These are phyloP conservation scores for Aspidiotus destructor DNA, from an alignment of 2,888 invertebrate genomes.

Conservation along the genomic window DNA sequence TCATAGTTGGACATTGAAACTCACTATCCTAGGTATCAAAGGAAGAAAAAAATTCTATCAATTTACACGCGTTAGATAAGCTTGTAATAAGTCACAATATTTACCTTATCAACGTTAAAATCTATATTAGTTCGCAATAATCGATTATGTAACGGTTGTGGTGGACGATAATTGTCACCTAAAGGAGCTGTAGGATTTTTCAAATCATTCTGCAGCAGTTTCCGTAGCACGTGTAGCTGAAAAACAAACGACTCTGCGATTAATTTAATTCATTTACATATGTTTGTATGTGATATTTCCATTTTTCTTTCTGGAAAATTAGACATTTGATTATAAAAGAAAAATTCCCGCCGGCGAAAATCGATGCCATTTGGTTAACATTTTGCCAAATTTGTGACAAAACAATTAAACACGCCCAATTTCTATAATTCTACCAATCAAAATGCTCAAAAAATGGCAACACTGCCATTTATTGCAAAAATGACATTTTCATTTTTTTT, in stretches of 20 bases:
- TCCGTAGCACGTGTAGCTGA: conserved; percentile 70
- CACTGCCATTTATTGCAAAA: too few species aligned
- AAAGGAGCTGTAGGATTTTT: conserved; percentile 79
- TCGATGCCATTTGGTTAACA: too few species aligned
- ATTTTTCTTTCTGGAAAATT: too few species aligned
- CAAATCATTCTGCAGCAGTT: conserved; percentile 79
- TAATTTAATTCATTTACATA: too few species aligned
- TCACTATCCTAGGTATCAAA: conserved; percentile 48
- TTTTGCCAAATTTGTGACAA: too few species aligned
- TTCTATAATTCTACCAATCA: too few species aligned
- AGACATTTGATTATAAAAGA: too few species aligned
- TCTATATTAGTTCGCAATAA: conserved; percentile 95
- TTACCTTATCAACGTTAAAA: conserved; percentile 70
- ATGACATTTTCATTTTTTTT: too few species aligned
- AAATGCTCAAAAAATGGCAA: too few species aligned
- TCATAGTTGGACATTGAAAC: conserved; percentile 83
- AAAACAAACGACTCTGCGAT: conserved; percentile 38
- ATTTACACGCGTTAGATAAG: neutral
- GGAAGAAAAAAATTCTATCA: conserved; percentile 36
- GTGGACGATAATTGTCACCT: conserved; percentile 90
- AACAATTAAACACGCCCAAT: too few species aligned
- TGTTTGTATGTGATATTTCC: too few species aligned
- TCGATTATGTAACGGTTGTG: conserved; percentile 84
- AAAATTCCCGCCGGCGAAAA: too few species aligned
- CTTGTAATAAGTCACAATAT: neutral